Evolutionary conservation across 2,113 vertebrate genomes (phyloP).

Genomic region (Tautogolabrus adspersus): DNA sequence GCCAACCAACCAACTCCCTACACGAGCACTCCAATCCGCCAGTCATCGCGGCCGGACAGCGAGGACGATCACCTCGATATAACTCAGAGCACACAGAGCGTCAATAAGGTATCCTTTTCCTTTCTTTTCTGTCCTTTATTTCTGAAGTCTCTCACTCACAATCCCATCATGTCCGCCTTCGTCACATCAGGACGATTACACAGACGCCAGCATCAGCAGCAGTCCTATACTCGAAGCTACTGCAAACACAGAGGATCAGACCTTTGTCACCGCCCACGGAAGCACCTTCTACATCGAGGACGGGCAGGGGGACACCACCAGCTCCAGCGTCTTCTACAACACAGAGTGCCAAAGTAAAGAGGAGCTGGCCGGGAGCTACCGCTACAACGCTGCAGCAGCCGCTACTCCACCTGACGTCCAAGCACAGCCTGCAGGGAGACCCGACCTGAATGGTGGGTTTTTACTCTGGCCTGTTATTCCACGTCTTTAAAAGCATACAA

Average conservation of each 20-base stretch:
- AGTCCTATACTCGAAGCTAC: slow-evolving; percentile 41
- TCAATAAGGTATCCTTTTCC: slow-evolving; percentile 56
- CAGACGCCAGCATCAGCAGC: slow-evolving; percentile 29
- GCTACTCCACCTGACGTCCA: slow-evolving; percentile 22
- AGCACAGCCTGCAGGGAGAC: slow-evolving; percentile 7
- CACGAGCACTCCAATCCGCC: slow-evolving; percentile 78
- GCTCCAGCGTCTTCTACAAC: slow-evolving; percentile 60
- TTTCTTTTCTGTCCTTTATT: background rate
- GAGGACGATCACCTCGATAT: slow-evolving; percentile 43
- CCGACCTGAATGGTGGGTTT: slow-evolving; percentile 66
- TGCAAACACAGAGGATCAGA: slow-evolving; percentile 28
- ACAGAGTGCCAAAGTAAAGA: slow-evolving; percentile 60
- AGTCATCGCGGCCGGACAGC: background rate
- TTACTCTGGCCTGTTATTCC: no score
- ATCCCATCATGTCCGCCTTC: background rate
- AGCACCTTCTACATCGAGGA: slow-evolving; percentile 77
- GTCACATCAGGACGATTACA: slow-evolving; percentile 32
- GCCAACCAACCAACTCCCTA: slow-evolving; percentile 60
- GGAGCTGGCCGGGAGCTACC: slow-evolving; percentile 76
- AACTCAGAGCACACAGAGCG: slow-evolving; percentile 21
- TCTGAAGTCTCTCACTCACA: background rate
- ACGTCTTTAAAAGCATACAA: no score
- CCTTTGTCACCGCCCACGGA: slow-evolving; percentile 74
- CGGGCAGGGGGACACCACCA: slow-evolving; percentile 58
- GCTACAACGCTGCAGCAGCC: slow-evolving; percentile 10